Evolutionary conservation across 2,113 vertebrate species (phyloP).

Genomic region (Erythrocercus mccallii): DNA sequence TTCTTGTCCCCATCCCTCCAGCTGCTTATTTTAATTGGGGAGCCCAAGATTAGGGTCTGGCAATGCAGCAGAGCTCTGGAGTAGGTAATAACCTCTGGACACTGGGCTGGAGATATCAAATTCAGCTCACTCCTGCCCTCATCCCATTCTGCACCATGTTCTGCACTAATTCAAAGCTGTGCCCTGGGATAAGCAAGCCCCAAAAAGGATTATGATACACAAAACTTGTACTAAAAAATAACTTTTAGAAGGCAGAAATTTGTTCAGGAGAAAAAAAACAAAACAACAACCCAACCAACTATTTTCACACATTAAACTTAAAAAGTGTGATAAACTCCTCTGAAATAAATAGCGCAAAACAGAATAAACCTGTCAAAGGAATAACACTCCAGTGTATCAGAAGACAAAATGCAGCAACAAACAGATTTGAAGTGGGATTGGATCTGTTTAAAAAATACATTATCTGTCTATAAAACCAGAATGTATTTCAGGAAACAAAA

Average conservation of each 20-base stretch:
- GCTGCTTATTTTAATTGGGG: neutral
- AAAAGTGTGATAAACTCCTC: neutral
- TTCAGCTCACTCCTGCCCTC: neutral
- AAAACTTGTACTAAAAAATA: neutral
- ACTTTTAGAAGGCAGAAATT: neutral
- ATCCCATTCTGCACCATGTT: neutral
- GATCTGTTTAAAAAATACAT: slow-evolving; percentile 63
- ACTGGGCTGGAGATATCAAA: neutral
- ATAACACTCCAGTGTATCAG: slow-evolving; percentile 25
- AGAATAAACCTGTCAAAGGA: slow-evolving; percentile 71
- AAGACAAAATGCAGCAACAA: slow-evolving; percentile 63
- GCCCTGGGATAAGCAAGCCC: neutral
- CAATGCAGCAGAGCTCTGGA: neutral
- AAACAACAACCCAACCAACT: neutral
- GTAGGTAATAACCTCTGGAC: neutral
- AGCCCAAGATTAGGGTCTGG: neutral
- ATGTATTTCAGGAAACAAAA: slow-evolving; percentile 38
- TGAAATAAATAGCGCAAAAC: slow-evolving; percentile 49
- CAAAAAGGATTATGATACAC: neutral
- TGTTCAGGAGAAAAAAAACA: neutral
- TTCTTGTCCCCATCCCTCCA: neutral
- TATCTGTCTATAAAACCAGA: slow-evolving; percentile 3
- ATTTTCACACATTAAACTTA: neutral
- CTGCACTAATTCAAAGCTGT: neutral
- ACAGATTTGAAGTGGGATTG: slow-evolving; percentile 39